A percentile compares a stretch with the other conserved stretches of the same genome.
These are phyloP conservation scores for Tragopan temminckii DNA, from an alignment of 2,797 vertebrate species.

Conservation along the genomic window DNA sequence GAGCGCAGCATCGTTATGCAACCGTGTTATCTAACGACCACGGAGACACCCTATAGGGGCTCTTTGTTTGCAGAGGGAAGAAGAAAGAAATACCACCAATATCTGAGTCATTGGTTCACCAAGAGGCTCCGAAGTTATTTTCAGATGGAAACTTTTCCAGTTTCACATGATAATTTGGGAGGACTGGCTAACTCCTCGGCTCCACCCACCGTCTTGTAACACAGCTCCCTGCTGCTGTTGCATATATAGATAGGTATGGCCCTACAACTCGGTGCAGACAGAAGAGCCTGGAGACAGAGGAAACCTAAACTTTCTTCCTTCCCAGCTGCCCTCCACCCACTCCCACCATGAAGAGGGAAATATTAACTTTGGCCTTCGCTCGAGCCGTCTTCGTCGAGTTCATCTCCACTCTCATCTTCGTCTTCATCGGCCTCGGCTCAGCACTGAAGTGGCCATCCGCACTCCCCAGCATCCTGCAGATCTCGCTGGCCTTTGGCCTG, in stretches of 20 bases:
- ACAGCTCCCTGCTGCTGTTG: constrained; percentile 58
- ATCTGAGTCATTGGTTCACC: constrained; percentile 57
- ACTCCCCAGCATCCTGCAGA: constrained; percentile 82
- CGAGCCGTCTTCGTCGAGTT: constrained; percentile 82
- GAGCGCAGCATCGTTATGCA: constrained; percentile 55
- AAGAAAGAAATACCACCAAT: constrained; percentile 50
- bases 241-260: constrained; percentile 74
- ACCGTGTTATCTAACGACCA: constrained; percentile 65
- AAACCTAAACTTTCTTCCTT: not conserved
- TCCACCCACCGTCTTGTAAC: constrained; percentile 60
- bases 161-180: constrained; percentile 59
- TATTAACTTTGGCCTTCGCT: constrained; percentile 80
- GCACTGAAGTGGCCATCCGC: constrained; percentile 84
- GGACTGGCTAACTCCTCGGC: constrained; percentile 53
- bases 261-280: not conserved
- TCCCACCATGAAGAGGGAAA: constrained; percentile 81
- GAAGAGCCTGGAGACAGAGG: not conserved
- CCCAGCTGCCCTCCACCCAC: not conserved
- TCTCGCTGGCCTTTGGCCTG: constrained; percentile 82
- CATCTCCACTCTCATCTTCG: constrained; percentile 83
- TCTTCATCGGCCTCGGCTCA: constrained; percentile 85
- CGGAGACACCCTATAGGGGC: constrained; percentile 56
- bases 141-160: constrained; percentile 72
- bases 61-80: constrained; percentile 62
- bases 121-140: constrained; percentile 37